phyloP scores from a whole-genome alignment of 2,888 invertebrate species.

The Metallyticus violacea region DNA sequence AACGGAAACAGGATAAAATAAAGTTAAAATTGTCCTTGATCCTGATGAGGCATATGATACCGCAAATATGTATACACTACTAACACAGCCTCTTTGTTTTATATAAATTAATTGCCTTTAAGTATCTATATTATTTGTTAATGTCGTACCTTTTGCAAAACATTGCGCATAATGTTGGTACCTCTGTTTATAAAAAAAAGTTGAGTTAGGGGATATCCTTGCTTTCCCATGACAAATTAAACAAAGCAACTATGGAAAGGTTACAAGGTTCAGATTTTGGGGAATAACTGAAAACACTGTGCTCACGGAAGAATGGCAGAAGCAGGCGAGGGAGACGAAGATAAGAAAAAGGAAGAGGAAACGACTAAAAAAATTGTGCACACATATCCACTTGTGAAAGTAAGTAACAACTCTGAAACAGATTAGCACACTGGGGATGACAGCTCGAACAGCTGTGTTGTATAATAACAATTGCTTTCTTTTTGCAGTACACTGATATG shows the following conservation, averaged over 20 bases:
- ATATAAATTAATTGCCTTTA: no score
- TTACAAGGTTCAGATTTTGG: no score
- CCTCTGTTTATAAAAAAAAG: neutral
- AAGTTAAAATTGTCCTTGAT: no score
- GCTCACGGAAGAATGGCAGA: neutral
- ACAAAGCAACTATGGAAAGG: no score
- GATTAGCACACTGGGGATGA: neutral
- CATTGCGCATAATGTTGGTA: neutral
- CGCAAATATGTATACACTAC: no score
- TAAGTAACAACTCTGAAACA: conserved; percentile 46
- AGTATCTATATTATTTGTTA: no score
- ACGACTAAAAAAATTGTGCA: conserved; percentile 67
- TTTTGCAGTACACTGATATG: conserved; percentile 86
- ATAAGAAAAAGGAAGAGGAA: conserved; percentile 45
- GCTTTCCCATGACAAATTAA: no score
- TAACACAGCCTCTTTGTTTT: neutral
- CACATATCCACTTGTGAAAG: conserved; percentile 80
- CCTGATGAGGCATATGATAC: no score
- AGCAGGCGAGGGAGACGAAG: conserved; percentile 22
- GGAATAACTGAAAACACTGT: no score
- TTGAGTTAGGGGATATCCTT: neutral
- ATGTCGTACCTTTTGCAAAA: no score
- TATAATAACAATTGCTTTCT: conserved; percentile 23
- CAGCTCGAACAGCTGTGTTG: neutral
- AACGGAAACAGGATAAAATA: neutral